Evolutionary conservation across 2,888 invertebrate species (phyloP), one percentile per base, ranked within the genome.

Genomic region (Cerastoderma edule): DNA sequence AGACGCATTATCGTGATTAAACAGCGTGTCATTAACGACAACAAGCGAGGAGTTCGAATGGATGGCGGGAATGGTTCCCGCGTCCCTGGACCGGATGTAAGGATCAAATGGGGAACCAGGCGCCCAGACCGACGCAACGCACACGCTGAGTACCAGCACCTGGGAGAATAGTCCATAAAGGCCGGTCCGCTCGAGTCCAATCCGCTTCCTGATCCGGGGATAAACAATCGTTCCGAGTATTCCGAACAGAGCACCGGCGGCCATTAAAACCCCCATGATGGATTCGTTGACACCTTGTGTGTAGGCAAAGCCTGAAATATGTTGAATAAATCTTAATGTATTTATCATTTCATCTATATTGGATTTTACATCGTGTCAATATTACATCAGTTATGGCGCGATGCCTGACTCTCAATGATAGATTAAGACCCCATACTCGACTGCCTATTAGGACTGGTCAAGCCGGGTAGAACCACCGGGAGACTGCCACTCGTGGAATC

Each of bases 21-120:
- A 10, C 28, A 10, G 27, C 13, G 63, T 70, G 24, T 13, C 50
- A 48, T 70, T 63, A 6, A 30, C 48, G 2, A 30, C 13, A 6
- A 22, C 27, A 22, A 32, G 19, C 10, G 19, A n/a, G 24, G 24
- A 24, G 24, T 1, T 5, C n/a, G n/a, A n/a, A n/a, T n/a, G n/a
- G n/a, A n/a, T n/a, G 16, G 30, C 5, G 5, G 27, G n/a, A 44
- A n/a, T 2, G 28, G 35, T 33, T 10, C 22, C 35, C 5, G 54
- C 27, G 28, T 28, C 10, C 13, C 30, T 63, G 2, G 30, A 39
- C 19, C 27, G 22, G 46, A 71, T 81, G 19, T 80, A 64, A 28
- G 77, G 67, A 75, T 93, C 91, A 84, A 94, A 94, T 1, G 93
- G 93, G 67, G 93, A 93, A n/a, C 94, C 94, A 1, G 93, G 93